phyloP scores from a whole-genome alignment of 2,113 vertebrate species.

The Smithornis capensis region DNA sequence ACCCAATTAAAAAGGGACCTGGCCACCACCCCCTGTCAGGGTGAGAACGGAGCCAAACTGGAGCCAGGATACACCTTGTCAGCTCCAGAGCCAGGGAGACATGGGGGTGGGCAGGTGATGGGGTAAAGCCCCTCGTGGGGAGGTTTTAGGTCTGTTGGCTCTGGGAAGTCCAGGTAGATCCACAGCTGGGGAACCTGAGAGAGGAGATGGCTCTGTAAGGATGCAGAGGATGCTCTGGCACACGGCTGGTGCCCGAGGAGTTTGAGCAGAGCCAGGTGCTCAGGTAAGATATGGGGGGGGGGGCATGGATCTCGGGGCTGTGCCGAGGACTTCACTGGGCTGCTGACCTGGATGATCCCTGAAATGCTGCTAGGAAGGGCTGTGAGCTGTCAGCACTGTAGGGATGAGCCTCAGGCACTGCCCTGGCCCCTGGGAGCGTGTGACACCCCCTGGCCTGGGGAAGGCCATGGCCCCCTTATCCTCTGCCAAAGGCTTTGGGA shows the following conservation, averaged over 20 bases:
- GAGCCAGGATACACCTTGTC: background rate
- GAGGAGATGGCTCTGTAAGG: background rate
- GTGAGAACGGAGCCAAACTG: background rate
- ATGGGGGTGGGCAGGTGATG: fast-evolving
- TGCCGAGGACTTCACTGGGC: background rate
- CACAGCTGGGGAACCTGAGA: fast-evolving
- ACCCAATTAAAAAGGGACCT: background rate
- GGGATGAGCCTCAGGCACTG: background rate
- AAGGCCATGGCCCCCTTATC: background rate
- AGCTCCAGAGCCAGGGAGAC: background rate
- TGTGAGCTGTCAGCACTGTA: background rate
- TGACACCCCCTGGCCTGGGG: background rate
- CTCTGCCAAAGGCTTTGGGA: background rate
- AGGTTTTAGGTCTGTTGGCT: background rate
- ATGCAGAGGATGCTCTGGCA: background rate
- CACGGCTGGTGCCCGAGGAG: fast-evolving
- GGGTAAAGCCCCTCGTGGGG: background rate
- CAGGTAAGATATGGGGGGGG: background rate
- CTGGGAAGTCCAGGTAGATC: background rate
- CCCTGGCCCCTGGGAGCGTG: background rate
- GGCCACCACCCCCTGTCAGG: background rate
- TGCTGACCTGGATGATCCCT: background rate
- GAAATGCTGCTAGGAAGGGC: background rate
- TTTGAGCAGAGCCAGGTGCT: background rate
- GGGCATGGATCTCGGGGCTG: background rate